Evolutionary conservation across 2,888 invertebrate genomes (phyloP).

Genomic region (Andrena chrysosceles): DNA sequence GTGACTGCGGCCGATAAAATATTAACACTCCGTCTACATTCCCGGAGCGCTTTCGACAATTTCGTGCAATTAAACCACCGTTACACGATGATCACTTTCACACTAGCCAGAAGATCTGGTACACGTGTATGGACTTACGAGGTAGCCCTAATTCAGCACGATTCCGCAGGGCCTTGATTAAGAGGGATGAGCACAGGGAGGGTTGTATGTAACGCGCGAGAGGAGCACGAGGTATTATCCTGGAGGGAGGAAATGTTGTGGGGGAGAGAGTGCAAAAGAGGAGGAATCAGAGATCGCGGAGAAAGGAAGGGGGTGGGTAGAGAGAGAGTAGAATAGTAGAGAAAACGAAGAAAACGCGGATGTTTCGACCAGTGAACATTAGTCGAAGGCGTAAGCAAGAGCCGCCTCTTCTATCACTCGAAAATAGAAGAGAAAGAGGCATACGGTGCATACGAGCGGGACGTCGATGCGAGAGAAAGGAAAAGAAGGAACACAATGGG

Average conservation of each 20-base stretch:
- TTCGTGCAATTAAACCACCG: slow-evolving; percentile 30
- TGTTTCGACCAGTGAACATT: slow-evolving; percentile 63
- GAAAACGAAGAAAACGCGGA: slow-evolving; percentile 49
- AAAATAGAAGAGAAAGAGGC: slow-evolving; percentile 51
- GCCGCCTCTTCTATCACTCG: slow-evolving; percentile 48
- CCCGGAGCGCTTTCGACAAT: slow-evolving; percentile 16
- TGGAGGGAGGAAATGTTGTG: background rate
- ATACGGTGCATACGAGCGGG: slow-evolving; percentile 50
- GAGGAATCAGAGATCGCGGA: slow-evolving; percentile 15
- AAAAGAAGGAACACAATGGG: slow-evolving; percentile 63
- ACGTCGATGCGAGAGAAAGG: slow-evolving; percentile 57
- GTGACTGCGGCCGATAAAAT: no score
- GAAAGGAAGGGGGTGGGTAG: slow-evolving; percentile 20
- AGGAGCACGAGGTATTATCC: slow-evolving; percentile 6
- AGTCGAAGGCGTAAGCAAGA: slow-evolving; percentile 61
- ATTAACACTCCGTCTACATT: background rate
- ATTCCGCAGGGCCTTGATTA: slow-evolving; percentile 41
- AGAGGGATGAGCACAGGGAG: no score
- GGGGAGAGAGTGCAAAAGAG: background rate
- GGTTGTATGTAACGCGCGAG: slow-evolving; percentile 18
- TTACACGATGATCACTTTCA: slow-evolving; percentile 28
- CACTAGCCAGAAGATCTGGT: slow-evolving; percentile 12
- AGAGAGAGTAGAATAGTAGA: slow-evolving; percentile 39
- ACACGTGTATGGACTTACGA: slow-evolving; percentile 12
- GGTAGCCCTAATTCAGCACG: slow-evolving; percentile 40